Evolutionary conservation across 64 coral and sea anemone genomes (phyloP).

Genomic region (Cladopsammia gracilis): DNA sequence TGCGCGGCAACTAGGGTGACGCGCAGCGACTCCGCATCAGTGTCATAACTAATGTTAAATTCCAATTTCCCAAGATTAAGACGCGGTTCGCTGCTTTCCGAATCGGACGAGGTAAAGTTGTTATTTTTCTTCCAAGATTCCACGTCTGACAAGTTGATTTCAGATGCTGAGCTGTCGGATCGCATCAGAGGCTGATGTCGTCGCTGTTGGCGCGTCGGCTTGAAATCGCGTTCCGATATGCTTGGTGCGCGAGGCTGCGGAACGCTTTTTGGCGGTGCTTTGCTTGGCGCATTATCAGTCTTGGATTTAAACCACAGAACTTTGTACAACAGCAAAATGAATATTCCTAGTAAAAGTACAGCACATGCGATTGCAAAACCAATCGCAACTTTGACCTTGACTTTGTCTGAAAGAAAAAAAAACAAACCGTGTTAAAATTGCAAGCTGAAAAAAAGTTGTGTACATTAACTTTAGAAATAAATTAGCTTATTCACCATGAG

Average conservation of each 20-base stretch:
- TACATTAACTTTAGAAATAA: background rate
- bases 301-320: conserved; percentile 59
- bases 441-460: background rate
- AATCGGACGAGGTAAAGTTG: conserved; percentile 38
- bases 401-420: conserved; percentile 64
- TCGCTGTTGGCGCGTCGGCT: conserved; percentile 33
- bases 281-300: background rate
- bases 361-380: conserved; percentile 81
- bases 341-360: conserved; percentile 63
- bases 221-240: conserved; percentile 42
- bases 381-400: conserved; percentile 85
- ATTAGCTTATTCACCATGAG: background rate
- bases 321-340: conserved; percentile 89
- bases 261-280: background rate
- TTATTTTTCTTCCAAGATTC: conserved; percentile 28
- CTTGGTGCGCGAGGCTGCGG: conserved; percentile 20
- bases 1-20: conserved; percentile 71
- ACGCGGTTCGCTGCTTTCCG: conserved; percentile 53
- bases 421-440: background rate
- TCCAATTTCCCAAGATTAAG: conserved; percentile 77
- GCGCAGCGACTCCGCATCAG: conserved; percentile 71
- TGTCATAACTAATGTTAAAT: conserved; percentile 81
- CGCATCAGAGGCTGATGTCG: conserved; percentile 84
- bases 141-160: background rate
- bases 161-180: conserved; percentile 78